Base-by-base conservation (phyloP, 1,140 invertebrate genomes). In the Lepidotrigona ventralis region DNA sequence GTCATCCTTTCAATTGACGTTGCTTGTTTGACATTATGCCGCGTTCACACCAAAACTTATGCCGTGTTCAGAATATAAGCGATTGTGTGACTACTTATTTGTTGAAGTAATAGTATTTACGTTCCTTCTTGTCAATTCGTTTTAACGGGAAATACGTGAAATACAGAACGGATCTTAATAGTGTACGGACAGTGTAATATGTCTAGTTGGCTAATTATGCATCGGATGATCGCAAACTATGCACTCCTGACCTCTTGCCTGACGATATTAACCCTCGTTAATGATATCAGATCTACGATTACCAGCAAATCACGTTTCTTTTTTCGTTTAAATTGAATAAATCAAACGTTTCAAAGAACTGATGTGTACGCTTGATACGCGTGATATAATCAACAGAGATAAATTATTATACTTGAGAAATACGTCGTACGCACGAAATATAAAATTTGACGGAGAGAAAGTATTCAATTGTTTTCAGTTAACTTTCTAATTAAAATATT, bases 21-120 rank as follows among this genome's bases (percentile, higher is more conserved):
- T 66, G 66, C 81, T 82, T 82, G 74, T 82, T 82, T 82, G n/a
- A 78, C 70, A 82, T 82, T 82, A 82, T n/a, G 81, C 70, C 64
- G 66, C 74, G 81, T 70, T 82, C 81, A 78, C 81, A 82, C 72
- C 21, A 63, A 82, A 82, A 77, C 39, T 17, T 60, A 23, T 46
- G 51, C 2, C 39, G 29, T 33, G 23, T 79, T 79, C 77, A 46
- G 17, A 68, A 66, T 29, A 21, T 8, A 39, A 11, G 26, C 17
- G 56, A 19, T 12, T 19, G 73, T 46, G 14, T 46, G 29, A 64
- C 8, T 3, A 66, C 4, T 33, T 9, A 0, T 21, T 21, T 11
- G 4, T 14, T 8, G 39, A 46, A 46, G 8, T 6, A 56, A 56
- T 19, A 21, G 19, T 56, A 56, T 56, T 56, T 56, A 56, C 15